Conservation (phyloP, 2,888 invertebrate species). For the Drosophila merina region DNA sequence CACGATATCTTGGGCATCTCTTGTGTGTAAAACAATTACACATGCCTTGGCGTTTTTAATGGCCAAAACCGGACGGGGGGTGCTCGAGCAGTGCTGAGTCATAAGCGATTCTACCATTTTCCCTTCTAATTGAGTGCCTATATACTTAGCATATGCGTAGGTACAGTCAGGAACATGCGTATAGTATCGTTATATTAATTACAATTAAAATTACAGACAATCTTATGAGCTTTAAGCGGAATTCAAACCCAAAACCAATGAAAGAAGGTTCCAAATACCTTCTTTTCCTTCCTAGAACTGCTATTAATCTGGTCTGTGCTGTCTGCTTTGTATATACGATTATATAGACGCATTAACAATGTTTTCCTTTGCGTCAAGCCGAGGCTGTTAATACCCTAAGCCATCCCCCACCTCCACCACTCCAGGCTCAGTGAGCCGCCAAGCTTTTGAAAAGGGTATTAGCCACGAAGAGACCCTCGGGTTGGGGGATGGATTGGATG, state of each 20-base stretch:
- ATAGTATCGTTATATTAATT: too few species aligned
- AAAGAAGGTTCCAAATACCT: too few species aligned
- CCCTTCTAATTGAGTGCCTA: constrained; percentile 64
- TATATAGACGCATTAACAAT: constrained; percentile 40
- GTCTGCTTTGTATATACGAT: constrained; percentile 29
- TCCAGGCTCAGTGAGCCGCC: constrained; percentile 16
- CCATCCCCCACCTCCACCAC: neutral
- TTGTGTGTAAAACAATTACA: constrained; percentile 49
- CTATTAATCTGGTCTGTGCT: constrained; percentile 23
- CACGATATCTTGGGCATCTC: constrained; percentile 38
- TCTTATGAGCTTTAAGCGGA: too few species aligned
- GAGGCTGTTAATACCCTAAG: constrained; percentile 44
- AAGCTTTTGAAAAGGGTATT: constrained; percentile 48
- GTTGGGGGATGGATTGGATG: neutral
- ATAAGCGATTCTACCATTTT: constrained; percentile 63
- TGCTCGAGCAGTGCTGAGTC: constrained; percentile 46
- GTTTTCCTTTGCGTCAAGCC: constrained; percentile 35
- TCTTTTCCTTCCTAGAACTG: neutral
- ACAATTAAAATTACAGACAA: too few species aligned
- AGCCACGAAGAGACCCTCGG: constrained; percentile 8
- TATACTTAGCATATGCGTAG: constrained; percentile 49
- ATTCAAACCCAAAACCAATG: too few species aligned
- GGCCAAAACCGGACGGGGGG: constrained; percentile 29
- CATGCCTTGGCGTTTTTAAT: constrained; percentile 47
- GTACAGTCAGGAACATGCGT: neutral